Evolutionary conservation across 2,113 vertebrate genomes (phyloP).

Genomic region (Chaetodon trifascialis): DNA sequence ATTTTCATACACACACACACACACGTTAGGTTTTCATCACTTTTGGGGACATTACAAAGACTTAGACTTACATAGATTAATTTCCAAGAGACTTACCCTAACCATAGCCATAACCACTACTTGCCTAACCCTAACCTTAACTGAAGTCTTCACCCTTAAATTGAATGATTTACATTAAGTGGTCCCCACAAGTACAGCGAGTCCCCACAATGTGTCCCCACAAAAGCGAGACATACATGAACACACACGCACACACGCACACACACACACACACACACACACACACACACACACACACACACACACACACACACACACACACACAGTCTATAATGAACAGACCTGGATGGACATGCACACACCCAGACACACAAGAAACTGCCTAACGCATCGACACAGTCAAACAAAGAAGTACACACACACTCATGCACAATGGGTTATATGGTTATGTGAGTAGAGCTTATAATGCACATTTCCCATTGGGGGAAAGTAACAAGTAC

Average conservation of each 20-base stretch:
- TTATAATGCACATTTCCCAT: neutral
- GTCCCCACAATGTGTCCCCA: too few species aligned
- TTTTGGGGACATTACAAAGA: too few species aligned
- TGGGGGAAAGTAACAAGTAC: neutral
- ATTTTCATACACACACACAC: neutral
- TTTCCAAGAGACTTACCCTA: too few species aligned
- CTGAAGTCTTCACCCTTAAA: too few species aligned
- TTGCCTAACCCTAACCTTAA: too few species aligned
- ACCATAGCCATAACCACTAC: too few species aligned
- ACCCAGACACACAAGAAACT: constrained; percentile 21
- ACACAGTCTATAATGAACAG: constrained; percentile 47
- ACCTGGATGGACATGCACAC: constrained; percentile 14
- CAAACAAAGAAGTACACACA: constrained; percentile 37
- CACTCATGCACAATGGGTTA: neutral
- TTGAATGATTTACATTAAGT: too few species aligned
- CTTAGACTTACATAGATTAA: too few species aligned
- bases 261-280: neutral
- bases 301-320: constrained; percentile 4
- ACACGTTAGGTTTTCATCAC: neutral
- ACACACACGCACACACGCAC: too few species aligned
- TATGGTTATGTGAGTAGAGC: too few species aligned
- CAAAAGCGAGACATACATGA: too few species aligned
- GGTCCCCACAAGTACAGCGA: too few species aligned
- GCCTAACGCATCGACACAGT: constrained; percentile 20
- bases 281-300: neutral